Conservation (phyloP, 2,888 invertebrate genomes). For the Heteromyza rotundicornis region DNA sequence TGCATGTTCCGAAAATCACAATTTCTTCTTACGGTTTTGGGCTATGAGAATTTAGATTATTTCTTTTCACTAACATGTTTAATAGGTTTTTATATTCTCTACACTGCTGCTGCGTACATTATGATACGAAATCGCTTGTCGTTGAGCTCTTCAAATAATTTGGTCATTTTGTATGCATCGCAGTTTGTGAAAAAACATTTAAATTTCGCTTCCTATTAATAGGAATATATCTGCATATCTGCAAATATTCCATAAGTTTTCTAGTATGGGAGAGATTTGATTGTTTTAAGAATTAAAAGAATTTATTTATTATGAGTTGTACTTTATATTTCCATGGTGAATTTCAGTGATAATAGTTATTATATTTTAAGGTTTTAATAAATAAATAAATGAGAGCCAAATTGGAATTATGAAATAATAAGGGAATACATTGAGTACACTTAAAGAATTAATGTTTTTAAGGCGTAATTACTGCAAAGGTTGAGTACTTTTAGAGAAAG, state of each 20-base stretch:
- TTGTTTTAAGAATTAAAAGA: slow-evolving; percentile 14
- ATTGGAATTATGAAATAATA: no score
- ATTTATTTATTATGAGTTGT: neutral
- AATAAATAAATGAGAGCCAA: neutral
- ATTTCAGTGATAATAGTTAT: slow-evolving; percentile 30
- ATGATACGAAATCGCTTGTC: slow-evolving; percentile 74
- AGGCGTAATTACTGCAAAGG: no score
- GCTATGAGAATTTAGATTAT: slow-evolving; percentile 74
- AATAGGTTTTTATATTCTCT: slow-evolving; percentile 73
- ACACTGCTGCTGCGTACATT: slow-evolving; percentile 74
- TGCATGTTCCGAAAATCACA: slow-evolving; percentile 78
- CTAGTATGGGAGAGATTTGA: slow-evolving; percentile 17
- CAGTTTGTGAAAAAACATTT: slow-evolving; percentile 73
- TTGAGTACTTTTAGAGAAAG: no score
- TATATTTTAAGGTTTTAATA: slow-evolving; percentile 7
- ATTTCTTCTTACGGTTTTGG: slow-evolving; percentile 78
- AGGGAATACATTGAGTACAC: no score
- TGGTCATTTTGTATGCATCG: slow-evolving; percentile 74
- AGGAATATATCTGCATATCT: no score
- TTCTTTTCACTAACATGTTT: slow-evolving; percentile 73
- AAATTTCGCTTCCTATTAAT: slow-evolving; percentile 63
- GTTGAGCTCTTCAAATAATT: slow-evolving; percentile 69
- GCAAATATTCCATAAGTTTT: no score
- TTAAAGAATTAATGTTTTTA: no score
- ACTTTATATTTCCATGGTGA: slow-evolving; percentile 15